Conservation (phyloP, 2,797 vertebrate genomes). For the Hafferia zeledoni region DNA sequence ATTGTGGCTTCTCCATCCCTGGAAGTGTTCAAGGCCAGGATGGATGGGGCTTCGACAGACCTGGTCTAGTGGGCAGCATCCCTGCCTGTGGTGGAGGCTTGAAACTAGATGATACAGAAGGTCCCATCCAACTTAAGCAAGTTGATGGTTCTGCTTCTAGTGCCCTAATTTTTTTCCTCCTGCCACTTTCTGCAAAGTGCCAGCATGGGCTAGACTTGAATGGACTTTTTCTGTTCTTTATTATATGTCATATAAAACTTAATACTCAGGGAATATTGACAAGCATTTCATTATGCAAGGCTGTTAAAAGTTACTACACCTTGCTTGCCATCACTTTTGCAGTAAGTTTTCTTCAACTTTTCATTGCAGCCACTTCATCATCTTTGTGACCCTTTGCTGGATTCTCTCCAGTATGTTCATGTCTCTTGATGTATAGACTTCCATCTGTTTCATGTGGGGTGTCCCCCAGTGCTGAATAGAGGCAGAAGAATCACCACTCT, state of each 20-base stretch:
- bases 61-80: neutral
- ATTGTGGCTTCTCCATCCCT: neutral
- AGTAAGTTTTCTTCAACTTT: neutral
- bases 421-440: neutral
- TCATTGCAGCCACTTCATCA: neutral
- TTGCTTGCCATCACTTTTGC: neutral
- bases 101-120: neutral
- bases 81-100: neutral
- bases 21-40: neutral
- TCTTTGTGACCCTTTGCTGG: neutral
- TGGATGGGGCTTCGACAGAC: neutral
- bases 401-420: neutral
- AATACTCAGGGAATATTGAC: neutral
- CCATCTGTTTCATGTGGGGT: neutral
- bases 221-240: neutral
- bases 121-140: neutral
- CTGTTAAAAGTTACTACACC: neutral
- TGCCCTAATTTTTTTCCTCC: neutral
- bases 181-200: neutral
- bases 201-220: neutral
- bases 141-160: neutral
- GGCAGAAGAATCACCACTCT: neutral
- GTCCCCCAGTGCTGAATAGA: neutral
- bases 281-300: neutral
- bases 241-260: neutral